Conservation (phyloP, 1,140 invertebrate species). For the Diorhabda elongata region DNA sequence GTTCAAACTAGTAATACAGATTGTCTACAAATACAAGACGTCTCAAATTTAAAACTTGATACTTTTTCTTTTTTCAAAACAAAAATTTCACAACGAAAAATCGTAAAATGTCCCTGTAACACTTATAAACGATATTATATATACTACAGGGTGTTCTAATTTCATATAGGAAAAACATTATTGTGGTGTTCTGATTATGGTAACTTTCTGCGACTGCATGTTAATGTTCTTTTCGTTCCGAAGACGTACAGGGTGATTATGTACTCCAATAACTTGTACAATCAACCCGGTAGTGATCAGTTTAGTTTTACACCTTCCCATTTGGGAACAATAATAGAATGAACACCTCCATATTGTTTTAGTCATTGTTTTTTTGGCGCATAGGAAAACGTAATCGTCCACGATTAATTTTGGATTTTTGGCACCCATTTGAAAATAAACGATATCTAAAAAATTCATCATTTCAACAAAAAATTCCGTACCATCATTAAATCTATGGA, state of each 20-base stretch:
- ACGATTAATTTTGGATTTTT: constrained; percentile 33
- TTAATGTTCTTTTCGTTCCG: constrained; percentile 16
- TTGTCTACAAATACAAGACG: too few relatives aligned
- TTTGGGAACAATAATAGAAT: constrained; percentile 21
- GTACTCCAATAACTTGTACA: constrained; percentile 24
- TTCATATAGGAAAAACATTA: too few relatives aligned
- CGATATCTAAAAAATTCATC: constrained; percentile 21
- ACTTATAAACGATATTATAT: neutral
- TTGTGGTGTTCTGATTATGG: constrained; percentile 3
- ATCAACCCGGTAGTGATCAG: constrained; percentile 20
- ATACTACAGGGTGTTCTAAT: too few relatives aligned
- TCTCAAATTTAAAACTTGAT: too few relatives aligned
- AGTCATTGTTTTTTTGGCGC: constrained; percentile 20
- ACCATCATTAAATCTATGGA: too few relatives aligned
- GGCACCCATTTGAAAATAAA: constrained; percentile 29
- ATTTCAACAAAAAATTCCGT: neutral
- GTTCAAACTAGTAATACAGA: too few relatives aligned
- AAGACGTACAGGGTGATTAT: constrained; percentile 25
- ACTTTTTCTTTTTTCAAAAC: too few relatives aligned
- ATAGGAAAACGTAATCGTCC: constrained; percentile 25
- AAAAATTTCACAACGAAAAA: neutral
- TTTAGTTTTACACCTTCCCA: constrained; percentile 26
- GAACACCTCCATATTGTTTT: constrained; percentile 29
- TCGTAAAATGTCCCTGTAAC: constrained; percentile 1
- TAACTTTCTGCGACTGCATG: constrained; percentile 24